phyloP scores from a whole-genome alignment of 2,888 invertebrate species.

The Dexiosoma caninum region DNA sequence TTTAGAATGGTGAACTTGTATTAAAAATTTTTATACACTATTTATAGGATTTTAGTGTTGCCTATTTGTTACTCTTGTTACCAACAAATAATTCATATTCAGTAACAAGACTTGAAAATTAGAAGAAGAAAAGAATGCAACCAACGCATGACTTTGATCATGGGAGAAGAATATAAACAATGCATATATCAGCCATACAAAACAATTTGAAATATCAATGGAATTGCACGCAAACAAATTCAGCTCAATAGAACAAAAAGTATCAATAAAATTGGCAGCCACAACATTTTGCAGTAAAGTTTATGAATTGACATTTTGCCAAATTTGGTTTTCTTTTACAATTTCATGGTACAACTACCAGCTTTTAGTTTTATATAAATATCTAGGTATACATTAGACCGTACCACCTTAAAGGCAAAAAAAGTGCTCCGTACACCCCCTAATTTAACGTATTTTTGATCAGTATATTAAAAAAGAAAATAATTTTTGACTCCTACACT shows the following conservation, averaged over 20 bases:
- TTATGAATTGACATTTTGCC: conserved; percentile 64
- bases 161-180: conserved; percentile 19
- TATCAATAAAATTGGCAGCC: conserved; percentile 20
- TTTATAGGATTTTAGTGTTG: conserved; percentile 55
- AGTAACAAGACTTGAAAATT: conserved; percentile 36
- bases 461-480: too few relatives aligned
- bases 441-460: too few relatives aligned
- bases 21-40: conserved; percentile 52
- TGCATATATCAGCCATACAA: neutral
- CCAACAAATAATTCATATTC: conserved; percentile 34
- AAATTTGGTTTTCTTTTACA: conserved; percentile 63
- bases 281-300: conserved; percentile 43
- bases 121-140: conserved; percentile 8
- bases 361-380: conserved; percentile 9
- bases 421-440: too few relatives aligned
- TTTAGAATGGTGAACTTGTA: conserved; percentile 46
- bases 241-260: neutral
- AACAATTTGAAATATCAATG: conserved; percentile 54
- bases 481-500: too few relatives aligned
- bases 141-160: conserved; percentile 51
- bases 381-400: too few relatives aligned
- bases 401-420: too few relatives aligned
- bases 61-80: conserved; percentile 25
- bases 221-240: conserved; percentile 50
- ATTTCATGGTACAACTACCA: conserved; percentile 32